Conservation (phyloP, 2,113 vertebrate genomes). For the Odobenus rosmarus region DNA sequence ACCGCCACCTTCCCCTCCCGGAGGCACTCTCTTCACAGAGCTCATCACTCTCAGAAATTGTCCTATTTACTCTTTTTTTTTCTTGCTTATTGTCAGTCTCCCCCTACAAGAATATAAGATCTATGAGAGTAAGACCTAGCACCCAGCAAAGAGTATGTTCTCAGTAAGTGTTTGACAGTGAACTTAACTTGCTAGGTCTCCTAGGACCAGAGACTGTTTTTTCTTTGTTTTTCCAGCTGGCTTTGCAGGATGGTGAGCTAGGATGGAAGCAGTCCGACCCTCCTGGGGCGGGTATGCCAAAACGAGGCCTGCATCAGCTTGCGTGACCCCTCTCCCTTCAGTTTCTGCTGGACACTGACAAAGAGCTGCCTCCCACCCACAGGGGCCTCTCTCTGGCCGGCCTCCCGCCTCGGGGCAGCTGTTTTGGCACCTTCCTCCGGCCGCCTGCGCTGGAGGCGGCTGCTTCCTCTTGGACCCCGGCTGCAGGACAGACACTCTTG, state of each 20-base stretch:
- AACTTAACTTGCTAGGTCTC: neutral
- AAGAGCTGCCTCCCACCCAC: neutral
- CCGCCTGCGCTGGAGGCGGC: neutral
- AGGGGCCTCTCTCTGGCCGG: neutral
- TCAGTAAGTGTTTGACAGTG: neutral
- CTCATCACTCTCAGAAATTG: neutral
- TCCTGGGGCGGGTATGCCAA: neutral
- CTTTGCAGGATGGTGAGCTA: neutral
- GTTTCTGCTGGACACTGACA: neutral
- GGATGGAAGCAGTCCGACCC: neutral
- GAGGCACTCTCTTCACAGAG: neutral
- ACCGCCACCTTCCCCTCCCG: no score
- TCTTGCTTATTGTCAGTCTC: neutral
- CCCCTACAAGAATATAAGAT: neutral
- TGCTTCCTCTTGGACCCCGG: slow-evolving; percentile 76
- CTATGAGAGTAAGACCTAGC: neutral
- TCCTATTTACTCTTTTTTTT: neutral
- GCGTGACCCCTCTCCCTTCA: neutral
- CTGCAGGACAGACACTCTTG: slow-evolving; percentile 5
- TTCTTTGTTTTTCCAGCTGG: neutral
- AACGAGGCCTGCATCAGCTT: accelerated
- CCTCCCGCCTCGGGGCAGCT: slow-evolving; percentile 39
- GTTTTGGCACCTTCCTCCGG: neutral
- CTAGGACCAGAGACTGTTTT: neutral
- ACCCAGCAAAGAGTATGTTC: neutral